Base-by-base conservation (phyloP, 2,797 vertebrate species). In the Carcharodon carcharias region DNA sequence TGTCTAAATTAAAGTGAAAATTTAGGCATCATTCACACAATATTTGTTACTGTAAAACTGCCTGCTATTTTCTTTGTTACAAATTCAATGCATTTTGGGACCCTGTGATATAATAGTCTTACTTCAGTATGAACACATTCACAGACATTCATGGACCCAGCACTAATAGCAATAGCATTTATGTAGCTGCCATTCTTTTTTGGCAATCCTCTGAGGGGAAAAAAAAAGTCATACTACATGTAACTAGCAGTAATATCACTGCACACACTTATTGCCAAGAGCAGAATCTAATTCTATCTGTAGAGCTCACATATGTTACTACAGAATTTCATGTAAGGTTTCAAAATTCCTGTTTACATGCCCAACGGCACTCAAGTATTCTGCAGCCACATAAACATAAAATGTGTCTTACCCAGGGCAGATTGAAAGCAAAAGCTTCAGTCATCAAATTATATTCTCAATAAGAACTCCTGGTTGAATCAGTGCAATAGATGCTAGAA, bases 381-480 rank as follows among this genome's bases (percentile, higher is more conserved):
- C 93, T 71, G 67, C 67, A 73, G 65, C 16, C 45, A 50, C 26
- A 31, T 56, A 21, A 54, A 95, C 45, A 67, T 56, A 54, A 95
- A 95, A 35, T 77, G 69, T 58, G 28, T 23, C 18, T 56, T 73
- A 45, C 12, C 40, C 11, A 5, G 28, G 9, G 61, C 50, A 71
- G 28, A 21, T 69, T 35, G 50, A 45, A 92, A 45, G 63, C 45
- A 71, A 23, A 77, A 58, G 14, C 50, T 54, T 54, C 45, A 56
- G 94, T 18, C 94, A 95, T n/a, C 94, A 77, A 73, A 56, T 95
- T 77, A 28, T 95, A 95, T n/a, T 73, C 50, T 95, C 69, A 73
- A 54, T 77, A 77, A 77, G 28, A n/a, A 7, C 77, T 95, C 91
- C n/a, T 67, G 63, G 35, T 63, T 63, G 31, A 92, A 92, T 63